Conservation (phyloP, 2,113 vertebrate genomes). For the Ceyx margarethae region DNA sequence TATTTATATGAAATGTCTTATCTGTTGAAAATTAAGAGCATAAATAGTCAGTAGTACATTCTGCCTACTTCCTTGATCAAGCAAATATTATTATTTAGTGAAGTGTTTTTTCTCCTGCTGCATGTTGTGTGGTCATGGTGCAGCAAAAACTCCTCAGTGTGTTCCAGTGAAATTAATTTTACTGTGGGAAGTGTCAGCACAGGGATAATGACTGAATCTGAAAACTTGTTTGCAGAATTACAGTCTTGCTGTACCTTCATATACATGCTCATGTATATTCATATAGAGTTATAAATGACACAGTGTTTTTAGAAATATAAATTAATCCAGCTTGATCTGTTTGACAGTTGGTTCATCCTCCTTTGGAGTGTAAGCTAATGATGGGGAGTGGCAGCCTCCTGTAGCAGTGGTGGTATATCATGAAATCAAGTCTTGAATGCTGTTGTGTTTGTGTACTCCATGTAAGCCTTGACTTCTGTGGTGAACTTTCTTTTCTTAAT, state of each 20-base stretch:
- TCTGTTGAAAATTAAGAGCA: not conserved
- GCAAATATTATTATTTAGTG: not conserved
- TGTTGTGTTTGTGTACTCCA: not conserved
- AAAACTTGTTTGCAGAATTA: not conserved
- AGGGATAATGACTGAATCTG: not conserved
- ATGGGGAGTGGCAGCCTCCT: not conserved
- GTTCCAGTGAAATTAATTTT: not conserved
- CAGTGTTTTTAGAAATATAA: not conserved
- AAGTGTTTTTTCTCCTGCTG: not conserved
- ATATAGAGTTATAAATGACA: not conserved
- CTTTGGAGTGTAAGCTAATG: not conserved
- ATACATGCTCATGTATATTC: not conserved
- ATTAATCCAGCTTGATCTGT: slow-evolving; percentile 20
- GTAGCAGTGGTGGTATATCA: not conserved
- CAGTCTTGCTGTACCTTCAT: not conserved
- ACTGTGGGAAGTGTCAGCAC: not conserved
- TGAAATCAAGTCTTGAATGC: not conserved
- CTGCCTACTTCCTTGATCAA: not conserved
- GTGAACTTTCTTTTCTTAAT: slow-evolving; percentile 28
- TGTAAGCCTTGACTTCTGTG: slow-evolving; percentile 1
- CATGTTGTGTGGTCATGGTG: not conserved
- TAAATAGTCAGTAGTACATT: not conserved
- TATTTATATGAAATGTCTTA: not conserved
- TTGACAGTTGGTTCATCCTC: slow-evolving; percentile 12
- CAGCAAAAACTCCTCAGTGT: not conserved